phyloP scores from a whole-genome alignment of 23 tunicate species.

The Ascidia mentula region DNA sequence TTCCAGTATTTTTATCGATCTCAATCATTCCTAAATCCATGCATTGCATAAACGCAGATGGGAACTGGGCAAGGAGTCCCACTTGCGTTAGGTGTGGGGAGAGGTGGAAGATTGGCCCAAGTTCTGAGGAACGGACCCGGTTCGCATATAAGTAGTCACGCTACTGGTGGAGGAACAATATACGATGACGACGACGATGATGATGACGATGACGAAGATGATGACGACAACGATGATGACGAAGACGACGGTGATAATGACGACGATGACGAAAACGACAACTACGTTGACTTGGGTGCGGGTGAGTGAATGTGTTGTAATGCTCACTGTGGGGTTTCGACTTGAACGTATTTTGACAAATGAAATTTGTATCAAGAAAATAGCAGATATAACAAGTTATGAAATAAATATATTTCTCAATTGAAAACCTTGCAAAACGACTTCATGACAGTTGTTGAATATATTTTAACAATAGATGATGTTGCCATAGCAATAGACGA shows the following conservation, averaged over 20 bases:
- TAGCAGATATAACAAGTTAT: no score
- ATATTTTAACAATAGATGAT: conserved; percentile 24
- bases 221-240: conserved; percentile 72
- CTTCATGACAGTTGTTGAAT: no score
- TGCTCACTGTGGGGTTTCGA: not conserved
- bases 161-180: conserved; percentile 40
- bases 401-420: no score
- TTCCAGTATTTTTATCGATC: no score
- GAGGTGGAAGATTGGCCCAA: not conserved
- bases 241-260: conserved; percentile 57
- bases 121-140: conserved; percentile 31
- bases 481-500: conserved; percentile 62
- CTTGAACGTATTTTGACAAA: no score
- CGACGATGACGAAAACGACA: conserved; percentile 17
- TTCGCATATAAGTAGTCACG: conserved; percentile 57
- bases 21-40: no score
- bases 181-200: conserved; percentile 76
- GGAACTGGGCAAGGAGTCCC: not conserved
- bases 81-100: not conserved
- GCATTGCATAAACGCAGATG: no score
- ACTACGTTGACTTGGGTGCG: conserved; percentile 44
- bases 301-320: not conserved
- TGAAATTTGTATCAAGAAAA: no score
- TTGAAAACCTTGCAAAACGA: no score
- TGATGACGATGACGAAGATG: conserved; percentile 78